Base-by-base conservation (phyloP, 2,888 invertebrate species). In the Amphimallon solstitiale region DNA sequence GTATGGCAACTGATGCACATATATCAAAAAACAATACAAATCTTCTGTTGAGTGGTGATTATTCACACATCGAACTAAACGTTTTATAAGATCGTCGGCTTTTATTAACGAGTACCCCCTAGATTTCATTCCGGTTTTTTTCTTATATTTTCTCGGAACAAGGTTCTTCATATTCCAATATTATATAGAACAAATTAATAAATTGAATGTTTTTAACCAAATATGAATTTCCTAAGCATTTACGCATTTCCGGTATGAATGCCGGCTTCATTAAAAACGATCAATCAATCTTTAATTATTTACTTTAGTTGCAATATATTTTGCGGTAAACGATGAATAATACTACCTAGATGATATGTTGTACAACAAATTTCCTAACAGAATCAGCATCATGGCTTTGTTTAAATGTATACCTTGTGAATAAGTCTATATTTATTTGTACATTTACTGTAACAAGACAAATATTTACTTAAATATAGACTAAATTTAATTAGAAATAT, bases 11-110 rank as follows among this genome's bases (percentile, higher is more conserved):
- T 52, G 51, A 38, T 38, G 23, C 12, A 43, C 29, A 29, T 29
- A 40, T 19, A 54, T 21, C 54, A 54, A 54, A 54, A 54, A 54
- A 19, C 54, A 38, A 54, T 54, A 34, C 35, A 40, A 54, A 46
- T 46, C 19, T n/a, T 21, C 21, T 40, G n/a, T 21, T 54, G 14
- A 21, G 7, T 21, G 19, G 40, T 7, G 19, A 54, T 54, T 54
- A 54, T 21, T 54, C 54, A 54, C 35, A 7, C 38, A 14, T 40
- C 14, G 14, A 21, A 38, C 54, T 21, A 54, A 54, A 54, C 15
- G 54, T 38, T 10, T 19, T 17, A 54, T 6, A 14, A 40, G 54
- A 17, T 38, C 52, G 52, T 1, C 52, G 17, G 9, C n/a, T n/a
- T 51, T 51, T 51, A 51, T 29, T 51, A 51, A 7, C 9, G 34